Evolutionary conservation across 2,888 invertebrate genomes (phyloP).

Genomic region (Melanostoma mellinum): DNA sequence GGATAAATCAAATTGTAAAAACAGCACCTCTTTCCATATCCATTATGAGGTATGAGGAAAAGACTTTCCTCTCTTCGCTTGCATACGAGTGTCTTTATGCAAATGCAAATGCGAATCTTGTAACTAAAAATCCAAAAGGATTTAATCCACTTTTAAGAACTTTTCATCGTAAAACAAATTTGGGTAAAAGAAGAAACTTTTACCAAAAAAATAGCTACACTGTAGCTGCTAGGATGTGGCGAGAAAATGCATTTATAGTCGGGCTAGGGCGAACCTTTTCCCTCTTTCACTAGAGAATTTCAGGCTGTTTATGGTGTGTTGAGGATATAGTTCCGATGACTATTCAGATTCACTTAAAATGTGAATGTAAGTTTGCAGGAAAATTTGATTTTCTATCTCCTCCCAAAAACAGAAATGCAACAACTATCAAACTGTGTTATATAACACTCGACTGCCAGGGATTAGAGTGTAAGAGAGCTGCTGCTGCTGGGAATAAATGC

Average conservation of each 20-base stretch:
- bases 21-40: too few relatives aligned
- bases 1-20: too few relatives aligned
- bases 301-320: conserved; percentile 11
- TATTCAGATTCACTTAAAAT: conserved; percentile 26
- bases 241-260: conserved; percentile 29
- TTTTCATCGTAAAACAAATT: conserved; percentile 45
- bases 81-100: too few relatives aligned
- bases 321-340: conserved; percentile 1
- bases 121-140: conserved; percentile 45
- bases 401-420: background rate
- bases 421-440: conserved; percentile 34
- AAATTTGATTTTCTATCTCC: conserved; percentile 56
- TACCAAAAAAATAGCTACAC: conserved; percentile 31
- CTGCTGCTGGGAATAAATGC: conserved; percentile 16
- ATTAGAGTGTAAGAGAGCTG: conserved; percentile 5
- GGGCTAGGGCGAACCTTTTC: background rate
- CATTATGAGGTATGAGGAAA: too few relatives aligned
- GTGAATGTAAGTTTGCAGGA: conserved; percentile 35
- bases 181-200: conserved; percentile 33
- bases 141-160: conserved; percentile 60
- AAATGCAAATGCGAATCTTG: conserved; percentile 15
- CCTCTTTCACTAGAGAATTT: conserved; percentile 6
- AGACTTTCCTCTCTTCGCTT: too few relatives aligned
- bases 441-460: conserved; percentile 5
- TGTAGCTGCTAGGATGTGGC: conserved; percentile 20